These are phyloP conservation scores for Cephalopterus ornatus DNA, from an alignment of 2,113 vertebrate species.

Conservation along the genomic window DNA sequence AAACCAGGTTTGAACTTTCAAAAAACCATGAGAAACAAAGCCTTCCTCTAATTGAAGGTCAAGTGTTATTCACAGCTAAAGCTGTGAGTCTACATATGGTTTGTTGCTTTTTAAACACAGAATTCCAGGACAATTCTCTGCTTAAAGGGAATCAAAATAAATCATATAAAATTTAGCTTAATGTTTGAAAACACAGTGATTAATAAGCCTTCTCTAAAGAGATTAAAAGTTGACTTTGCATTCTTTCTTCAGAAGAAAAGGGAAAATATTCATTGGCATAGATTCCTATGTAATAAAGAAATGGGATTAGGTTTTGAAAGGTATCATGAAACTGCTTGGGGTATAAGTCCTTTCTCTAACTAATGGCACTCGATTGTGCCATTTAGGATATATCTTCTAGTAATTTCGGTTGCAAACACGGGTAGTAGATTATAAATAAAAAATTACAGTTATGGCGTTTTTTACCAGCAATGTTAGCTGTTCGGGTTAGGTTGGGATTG, in stretches of 20 bases:
- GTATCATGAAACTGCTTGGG: neutral
- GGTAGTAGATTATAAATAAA: neutral
- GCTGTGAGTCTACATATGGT: accelerated
- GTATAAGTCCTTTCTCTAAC: neutral
- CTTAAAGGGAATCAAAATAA: neutral
- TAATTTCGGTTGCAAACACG: neutral
- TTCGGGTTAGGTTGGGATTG: neutral
- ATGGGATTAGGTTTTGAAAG: neutral
- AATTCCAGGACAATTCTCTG: neutral
- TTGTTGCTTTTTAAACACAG: neutral
- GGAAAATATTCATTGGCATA: neutral
- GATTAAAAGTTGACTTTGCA: neutral
- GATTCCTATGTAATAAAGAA: neutral
- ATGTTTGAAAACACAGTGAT: neutral
- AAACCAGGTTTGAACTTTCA: neutral
- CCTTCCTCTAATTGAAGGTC: neutral
- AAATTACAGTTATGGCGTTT: neutral
- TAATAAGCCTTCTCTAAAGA: neutral
- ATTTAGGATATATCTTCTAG: neutral
- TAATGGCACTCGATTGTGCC: neutral
- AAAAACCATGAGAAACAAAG: neutral
- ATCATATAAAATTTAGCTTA: neutral
- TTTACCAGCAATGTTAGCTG: neutral
- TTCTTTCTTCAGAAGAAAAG: neutral
- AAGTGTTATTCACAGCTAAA: neutral